Evolutionary conservation across 1,140 invertebrate genomes (phyloP).

Genomic region (Lutraria rhynchaena): DNA sequence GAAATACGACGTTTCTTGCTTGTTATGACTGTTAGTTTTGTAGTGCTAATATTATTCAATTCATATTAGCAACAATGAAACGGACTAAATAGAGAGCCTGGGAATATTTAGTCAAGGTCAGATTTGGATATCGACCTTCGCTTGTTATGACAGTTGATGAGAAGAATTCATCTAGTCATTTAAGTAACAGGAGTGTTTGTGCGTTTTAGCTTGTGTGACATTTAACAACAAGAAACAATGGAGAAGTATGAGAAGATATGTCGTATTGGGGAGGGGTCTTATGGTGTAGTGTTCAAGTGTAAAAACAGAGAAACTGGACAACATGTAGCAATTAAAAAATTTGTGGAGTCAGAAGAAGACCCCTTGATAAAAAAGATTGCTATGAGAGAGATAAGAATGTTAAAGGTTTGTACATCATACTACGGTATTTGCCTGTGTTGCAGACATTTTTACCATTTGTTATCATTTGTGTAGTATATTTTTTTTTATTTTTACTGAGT

Average conservation of each 20-base stretch:
- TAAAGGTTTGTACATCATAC: slow-evolving; percentile 89
- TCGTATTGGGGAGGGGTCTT: slow-evolving; percentile 98
- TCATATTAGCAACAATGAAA: slow-evolving; percentile 34
- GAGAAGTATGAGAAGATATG: slow-evolving; percentile 98
- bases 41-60: not conserved
- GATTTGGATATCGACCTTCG: slow-evolving; percentile 29
- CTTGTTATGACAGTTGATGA: slow-evolving; percentile 46
- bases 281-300: slow-evolving; percentile 99
- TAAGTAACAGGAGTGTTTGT: slow-evolving; percentile 17
- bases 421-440: no score
- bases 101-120: slow-evolving; percentile 44
- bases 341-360: slow-evolving; percentile 99
- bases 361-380: slow-evolving; percentile 99
- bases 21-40: not conserved
- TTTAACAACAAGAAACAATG: slow-evolving; percentile 85
- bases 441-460: no score
- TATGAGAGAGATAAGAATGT: slow-evolving; percentile 96
- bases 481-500: no score
- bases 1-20: not conserved
- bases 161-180: slow-evolving; percentile 48
- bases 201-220: slow-evolving; percentile 35
- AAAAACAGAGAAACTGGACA: slow-evolving; percentile 97
- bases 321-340: slow-evolving; percentile 99
- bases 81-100: slow-evolving; percentile 42
- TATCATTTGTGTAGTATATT: no score